A percentile compares a stretch with the other conserved stretches of the same genome.
These are phyloP conservation scores for Cinclus mexicanus DNA, from an alignment of 2,113 vertebrate genomes.

Conservation along the genomic window DNA sequence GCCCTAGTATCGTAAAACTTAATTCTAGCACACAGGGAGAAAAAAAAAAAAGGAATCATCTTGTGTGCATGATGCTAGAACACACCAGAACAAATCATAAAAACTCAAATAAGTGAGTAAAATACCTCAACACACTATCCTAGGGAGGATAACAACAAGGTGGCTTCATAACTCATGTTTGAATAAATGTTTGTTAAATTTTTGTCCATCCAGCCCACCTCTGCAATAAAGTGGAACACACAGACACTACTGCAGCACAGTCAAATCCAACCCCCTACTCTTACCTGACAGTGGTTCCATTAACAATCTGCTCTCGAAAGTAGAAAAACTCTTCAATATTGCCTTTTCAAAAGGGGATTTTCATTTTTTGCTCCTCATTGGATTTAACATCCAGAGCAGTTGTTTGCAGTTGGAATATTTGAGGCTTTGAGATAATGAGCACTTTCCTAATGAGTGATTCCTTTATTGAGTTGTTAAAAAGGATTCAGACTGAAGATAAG, in stretches of 20 bases:
- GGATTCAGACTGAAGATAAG: neutral
- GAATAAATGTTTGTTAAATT: neutral
- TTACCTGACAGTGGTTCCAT: neutral
- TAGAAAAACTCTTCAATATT: neutral
- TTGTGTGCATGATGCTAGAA: neutral
- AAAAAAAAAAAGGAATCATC: neutral
- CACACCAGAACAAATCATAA: neutral
- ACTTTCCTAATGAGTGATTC: neutral
- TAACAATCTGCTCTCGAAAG: neutral
- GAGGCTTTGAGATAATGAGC: neutral
- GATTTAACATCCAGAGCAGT: neutral
- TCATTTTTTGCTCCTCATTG: neutral
- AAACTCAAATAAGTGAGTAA: neutral
- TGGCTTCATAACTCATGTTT: neutral
- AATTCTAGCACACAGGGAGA: neutral
- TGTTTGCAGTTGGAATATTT: neutral
- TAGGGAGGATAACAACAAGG: neutral
- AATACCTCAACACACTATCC: neutral
- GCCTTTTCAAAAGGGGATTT: neutral
- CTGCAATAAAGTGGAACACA: neutral
- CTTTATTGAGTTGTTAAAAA: neutral
- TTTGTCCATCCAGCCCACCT: neutral
- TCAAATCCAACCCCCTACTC: neutral
- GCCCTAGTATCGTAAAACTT: neutral
- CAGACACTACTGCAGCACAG: neutral